Base-by-base conservation (phyloP, 1,140 invertebrate genomes). In the Drosophila persimilis region DNA sequence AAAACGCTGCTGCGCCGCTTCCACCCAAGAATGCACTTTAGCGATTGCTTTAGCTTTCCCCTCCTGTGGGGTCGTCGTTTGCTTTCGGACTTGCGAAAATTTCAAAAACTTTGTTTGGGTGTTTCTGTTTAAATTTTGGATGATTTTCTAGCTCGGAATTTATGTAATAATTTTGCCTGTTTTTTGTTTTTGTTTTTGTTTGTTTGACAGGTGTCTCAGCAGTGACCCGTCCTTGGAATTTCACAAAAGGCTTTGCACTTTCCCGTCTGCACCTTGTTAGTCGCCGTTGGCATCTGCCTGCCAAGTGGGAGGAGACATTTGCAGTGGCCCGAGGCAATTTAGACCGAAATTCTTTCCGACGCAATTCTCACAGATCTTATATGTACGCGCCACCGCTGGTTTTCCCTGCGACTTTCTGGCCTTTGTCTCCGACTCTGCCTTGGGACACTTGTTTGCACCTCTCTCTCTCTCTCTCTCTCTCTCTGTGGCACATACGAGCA, bases 361-460 rank as follows among this genome's bases (percentile, higher is more conserved):
- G 64, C 66, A 70, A 50, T 70, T 70, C 45, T 64, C 66, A 53
- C 45, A 39, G 35, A 69, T 69, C 52, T 70, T 26, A 51, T 70
- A 69, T 64, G 65, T 11, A 35, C 35, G 35, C 35, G 35, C 9
- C 35, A 3, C 3, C 63, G 65, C 31, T 69, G 50, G 66, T 57
- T 39, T 54, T 11, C 9, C 11, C 35, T 39, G 35, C 13, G 11
- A 39, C 35, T 39, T 66, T 15, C 48, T 67, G 15, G 65, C 52
- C 31, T n/a, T 22, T 53, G 41, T 61, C 15, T 61, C 15, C 39
- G 61, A 60, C 61, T 39, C 61, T 6, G 13, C 24, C 24, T 47
- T 13, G 9, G 22, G 39, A 24, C 45, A 7, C 7, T 43, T 52
- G 8, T 35, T 24, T 13, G 22, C 13, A 26, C 43, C 43, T 24